Evolutionary conservation across 2,113 vertebrate genomes (phyloP).

Genomic region (Cariama cristata): DNA sequence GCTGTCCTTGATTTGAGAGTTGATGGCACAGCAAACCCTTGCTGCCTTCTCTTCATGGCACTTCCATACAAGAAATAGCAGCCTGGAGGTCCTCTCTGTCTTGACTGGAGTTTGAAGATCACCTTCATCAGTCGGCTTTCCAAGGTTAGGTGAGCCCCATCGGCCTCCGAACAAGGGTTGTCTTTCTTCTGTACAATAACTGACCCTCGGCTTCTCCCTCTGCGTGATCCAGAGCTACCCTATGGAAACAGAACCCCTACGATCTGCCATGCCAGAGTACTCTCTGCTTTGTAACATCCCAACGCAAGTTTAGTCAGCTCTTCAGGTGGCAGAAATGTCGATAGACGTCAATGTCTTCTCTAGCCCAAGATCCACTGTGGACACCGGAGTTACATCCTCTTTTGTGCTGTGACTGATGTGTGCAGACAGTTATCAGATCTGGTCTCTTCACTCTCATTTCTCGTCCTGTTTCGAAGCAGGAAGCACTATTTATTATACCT

Average conservation of each 20-base stretch:
- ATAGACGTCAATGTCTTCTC: not conserved
- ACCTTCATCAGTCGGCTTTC: not conserved
- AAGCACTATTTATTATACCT: not conserved
- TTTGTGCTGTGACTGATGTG: not conserved
- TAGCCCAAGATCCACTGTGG: not conserved
- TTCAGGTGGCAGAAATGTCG: not conserved
- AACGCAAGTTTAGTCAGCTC: not conserved
- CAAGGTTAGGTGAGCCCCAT: not conserved
- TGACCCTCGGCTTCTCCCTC: not conserved
- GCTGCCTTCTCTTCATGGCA: not conserved
- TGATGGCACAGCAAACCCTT: not conserved
- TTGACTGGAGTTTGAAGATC: not conserved
- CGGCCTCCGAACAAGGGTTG: not conserved
- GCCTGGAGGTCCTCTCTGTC: not conserved
- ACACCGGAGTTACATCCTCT: not conserved
- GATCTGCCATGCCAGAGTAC: not conserved
- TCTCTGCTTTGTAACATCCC: not conserved
- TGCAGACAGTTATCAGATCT: not conserved
- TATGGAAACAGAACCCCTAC: accelerated
- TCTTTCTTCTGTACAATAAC: not conserved
- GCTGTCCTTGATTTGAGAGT: not conserved
- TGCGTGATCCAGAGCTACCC: not conserved
- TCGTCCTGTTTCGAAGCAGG: not conserved
- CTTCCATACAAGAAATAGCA: not conserved
- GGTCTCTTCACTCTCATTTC: not conserved